Evolutionary conservation across 1,140 invertebrate species (phyloP), one percentile per base, ranked within the genome.

Genomic region (Idris sp.): DNA sequence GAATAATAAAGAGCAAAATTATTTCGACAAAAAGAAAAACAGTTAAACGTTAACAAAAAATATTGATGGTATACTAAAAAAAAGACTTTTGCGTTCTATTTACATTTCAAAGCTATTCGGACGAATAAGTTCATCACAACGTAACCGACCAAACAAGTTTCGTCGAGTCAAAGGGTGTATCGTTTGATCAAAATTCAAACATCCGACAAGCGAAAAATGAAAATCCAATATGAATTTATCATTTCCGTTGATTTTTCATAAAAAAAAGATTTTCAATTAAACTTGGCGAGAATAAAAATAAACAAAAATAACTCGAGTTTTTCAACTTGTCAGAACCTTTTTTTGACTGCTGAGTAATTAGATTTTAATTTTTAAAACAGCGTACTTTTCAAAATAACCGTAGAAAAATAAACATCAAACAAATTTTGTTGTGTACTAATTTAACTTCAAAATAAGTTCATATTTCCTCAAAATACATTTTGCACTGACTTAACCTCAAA

Each of bases 171-270:
- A 51, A 68, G 41, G 16, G 51, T 43, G 46, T 51, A 43, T 51
- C 59, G 59, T 56, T 68, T 51, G 64, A 68, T 58, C 64, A 49
- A 33, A 58, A 36, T 58, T 68, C 44, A 51, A 68, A 68, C 19
- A 58, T 10, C 13, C 8, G 25, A 31, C 25, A 26, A 56, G 10
- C 26, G 33, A 48, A 67, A 48, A 56, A 46, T 30, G 28, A 48
- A 56, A 67, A 67, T 46, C 40, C 22, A 46, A 48, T 18, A 18
- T 18, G 59, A 41, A 51, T 51, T 64, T 51, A 51, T 51, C 36
- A 64, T 51, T 41, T 33, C 7, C 36, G 14, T 43, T 43, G 59
- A 64, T 64, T 64, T 53, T 30, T 41, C 14, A 26, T 8, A 9
- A 16, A 67, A 49, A 62, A 48, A 40, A 26, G 33, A 14, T 30